A percentile compares a stretch with the other conserved stretches of the same genome.
phyloP scores from a whole-genome alignment of 64 coral and sea anemone species.

The Montipora capricornis region DNA sequence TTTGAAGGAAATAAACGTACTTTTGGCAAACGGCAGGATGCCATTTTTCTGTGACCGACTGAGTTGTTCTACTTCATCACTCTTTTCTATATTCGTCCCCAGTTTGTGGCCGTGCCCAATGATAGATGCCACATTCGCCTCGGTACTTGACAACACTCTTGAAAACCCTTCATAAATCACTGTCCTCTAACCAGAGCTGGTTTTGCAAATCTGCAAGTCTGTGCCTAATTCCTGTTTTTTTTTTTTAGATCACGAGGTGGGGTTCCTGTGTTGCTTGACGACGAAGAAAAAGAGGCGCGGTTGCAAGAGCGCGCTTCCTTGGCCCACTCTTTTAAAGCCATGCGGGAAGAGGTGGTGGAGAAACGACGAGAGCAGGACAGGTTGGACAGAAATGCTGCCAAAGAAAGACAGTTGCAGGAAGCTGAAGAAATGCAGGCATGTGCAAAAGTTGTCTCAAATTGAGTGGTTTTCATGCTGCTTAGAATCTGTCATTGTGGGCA shows the following conservation, averaged over 20 bases:
- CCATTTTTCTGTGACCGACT: no score
- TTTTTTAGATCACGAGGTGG: conserved; percentile 76
- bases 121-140: no score
- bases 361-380: conserved; percentile 85
- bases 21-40: no score
- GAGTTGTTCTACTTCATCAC: no score
- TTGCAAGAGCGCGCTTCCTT: conserved; percentile 62
- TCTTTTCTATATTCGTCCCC: no score
- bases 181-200: neutral
- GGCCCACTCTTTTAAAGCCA: conserved; percentile 74
- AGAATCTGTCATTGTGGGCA: no score
- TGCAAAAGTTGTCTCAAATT: neutral
- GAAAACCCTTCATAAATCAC: no score
- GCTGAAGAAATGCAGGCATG: conserved; percentile 94
- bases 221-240: neutral
- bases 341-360: conserved; percentile 84
- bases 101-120: no score
- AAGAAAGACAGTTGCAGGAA: conserved; percentile 91
- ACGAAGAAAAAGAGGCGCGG: conserved; percentile 71
- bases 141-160: no score
- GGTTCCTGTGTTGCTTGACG: conserved; percentile 85
- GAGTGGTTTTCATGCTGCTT: no score
- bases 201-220: neutral
- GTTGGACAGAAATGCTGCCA: conserved; percentile 83
- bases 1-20: no score